These are phyloP conservation scores for Hylaeus anthracinus DNA, from an alignment of 1,140 invertebrate species.

Conservation along the genomic window DNA sequence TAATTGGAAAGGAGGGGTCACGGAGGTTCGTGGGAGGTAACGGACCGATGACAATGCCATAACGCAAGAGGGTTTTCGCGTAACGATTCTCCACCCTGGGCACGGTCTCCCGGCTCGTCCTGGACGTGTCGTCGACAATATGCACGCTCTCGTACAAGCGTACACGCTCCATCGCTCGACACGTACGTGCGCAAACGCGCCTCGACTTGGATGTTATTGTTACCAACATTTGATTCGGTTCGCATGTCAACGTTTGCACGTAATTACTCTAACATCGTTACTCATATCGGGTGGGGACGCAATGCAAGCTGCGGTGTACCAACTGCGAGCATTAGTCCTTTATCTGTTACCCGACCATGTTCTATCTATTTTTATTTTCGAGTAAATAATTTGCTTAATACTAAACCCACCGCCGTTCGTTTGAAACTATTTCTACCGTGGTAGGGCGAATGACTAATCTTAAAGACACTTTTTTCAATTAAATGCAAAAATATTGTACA, in stretches of 20 bases:
- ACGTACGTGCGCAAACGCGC: not conserved
- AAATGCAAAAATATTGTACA: no score
- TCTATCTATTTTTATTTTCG: no score
- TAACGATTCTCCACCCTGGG: conserved; percentile 48
- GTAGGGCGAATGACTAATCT: no score
- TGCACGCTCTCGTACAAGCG: not conserved
- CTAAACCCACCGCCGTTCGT: no score
- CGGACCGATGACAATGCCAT: conserved; percentile 65
- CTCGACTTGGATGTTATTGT: conserved; percentile 7
- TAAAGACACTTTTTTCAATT: no score
- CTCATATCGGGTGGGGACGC: not conserved
- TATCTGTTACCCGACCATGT: no score
- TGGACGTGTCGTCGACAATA: conserved; percentile 19
- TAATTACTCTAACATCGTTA: conserved; percentile 3
- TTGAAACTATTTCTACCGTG: no score
- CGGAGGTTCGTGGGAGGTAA: conserved; percentile 37
- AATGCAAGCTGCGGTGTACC: not conserved
- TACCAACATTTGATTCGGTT: not conserved
- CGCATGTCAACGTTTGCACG: not conserved
- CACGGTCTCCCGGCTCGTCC: conserved; percentile 25
- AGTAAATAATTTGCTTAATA: no score
- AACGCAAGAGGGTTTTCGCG: conserved; percentile 56
- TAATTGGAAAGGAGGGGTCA: conserved; percentile 59
- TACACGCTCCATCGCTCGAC: conserved; percentile 1
- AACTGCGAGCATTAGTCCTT: not conserved